Percentiles rank a stretch among this genome's conserved stretches.
These are phyloP conservation scores for Rosalia funebris DNA, from an alignment of 2,888 invertebrate genomes.

Conservation along the genomic window DNA sequence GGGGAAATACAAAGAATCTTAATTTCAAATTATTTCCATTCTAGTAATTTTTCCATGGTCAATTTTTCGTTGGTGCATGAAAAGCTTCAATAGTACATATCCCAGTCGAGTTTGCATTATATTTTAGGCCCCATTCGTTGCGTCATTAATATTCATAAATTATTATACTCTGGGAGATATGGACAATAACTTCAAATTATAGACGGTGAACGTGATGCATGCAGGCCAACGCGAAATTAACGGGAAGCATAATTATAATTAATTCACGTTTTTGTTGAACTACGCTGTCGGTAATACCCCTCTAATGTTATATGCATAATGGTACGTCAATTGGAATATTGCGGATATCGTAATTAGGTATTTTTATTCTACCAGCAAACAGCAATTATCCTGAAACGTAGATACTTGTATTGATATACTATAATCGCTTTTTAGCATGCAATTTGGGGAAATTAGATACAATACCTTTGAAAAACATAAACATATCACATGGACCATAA, in stretches of 20 bases:
- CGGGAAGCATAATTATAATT: slow-evolving; percentile 52
- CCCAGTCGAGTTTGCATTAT: slow-evolving; percentile 20
- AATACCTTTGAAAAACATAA: too few species aligned
- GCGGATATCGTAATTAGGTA: too few species aligned
- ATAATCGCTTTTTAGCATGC: too few species aligned
- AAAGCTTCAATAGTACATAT: slow-evolving; percentile 13
- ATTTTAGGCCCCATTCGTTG: slow-evolving; percentile 24
- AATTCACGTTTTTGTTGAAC: slow-evolving; percentile 43
- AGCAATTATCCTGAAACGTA: too few species aligned
- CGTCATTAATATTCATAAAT: slow-evolving; percentile 58
- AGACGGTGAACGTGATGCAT: slow-evolving; percentile 50
- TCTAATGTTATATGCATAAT: too few species aligned
- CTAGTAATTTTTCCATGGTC: slow-evolving; percentile 28
- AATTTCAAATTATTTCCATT: slow-evolving; percentile 30
- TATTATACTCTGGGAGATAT: slow-evolving; percentile 55
- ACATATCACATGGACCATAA: too few species aligned
- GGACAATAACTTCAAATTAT: slow-evolving; percentile 61
- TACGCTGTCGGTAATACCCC: not conserved
- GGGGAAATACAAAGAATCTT: slow-evolving; percentile 22
- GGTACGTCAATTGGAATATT: too few species aligned
- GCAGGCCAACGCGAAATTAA: slow-evolving; percentile 41
- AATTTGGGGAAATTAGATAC: too few species aligned
- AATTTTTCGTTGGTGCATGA: slow-evolving; percentile 28
- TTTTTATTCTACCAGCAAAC: too few species aligned
- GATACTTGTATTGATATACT: too few species aligned